Conservation (phyloP, 1,140 invertebrate genomes). For the Magallana gigas region DNA sequence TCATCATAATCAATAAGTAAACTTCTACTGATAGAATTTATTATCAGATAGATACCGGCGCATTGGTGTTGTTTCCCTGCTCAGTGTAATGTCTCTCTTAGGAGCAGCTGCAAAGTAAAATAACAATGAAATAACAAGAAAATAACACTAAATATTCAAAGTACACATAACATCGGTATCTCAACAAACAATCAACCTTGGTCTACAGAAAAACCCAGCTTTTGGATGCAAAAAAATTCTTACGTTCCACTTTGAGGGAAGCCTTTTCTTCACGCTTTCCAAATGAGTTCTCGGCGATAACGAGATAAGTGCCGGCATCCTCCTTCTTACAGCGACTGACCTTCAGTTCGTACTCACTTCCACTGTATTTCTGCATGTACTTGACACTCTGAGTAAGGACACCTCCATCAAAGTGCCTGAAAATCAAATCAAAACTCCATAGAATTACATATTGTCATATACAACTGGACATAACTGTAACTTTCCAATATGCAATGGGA, state of each 20-base stretch:
- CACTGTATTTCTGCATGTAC: conserved; percentile 98
- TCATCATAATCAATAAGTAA: too few species aligned
- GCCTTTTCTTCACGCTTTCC: conserved; percentile 97
- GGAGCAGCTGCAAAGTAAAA: conserved; percentile 61
- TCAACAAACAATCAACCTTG: too few species aligned
- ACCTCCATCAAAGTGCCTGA: conserved; percentile 71
- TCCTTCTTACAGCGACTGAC: conserved; percentile 97
- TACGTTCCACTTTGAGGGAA: conserved; percentile 97
- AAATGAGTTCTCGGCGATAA: conserved; percentile 98
- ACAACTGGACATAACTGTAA: background rate
- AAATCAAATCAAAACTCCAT: background rate
- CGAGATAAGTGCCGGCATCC: conserved; percentile 98
- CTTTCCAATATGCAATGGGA: too few species aligned
- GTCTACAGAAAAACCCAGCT: too few species aligned
- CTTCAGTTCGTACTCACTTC: conserved; percentile 97
- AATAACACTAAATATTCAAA: background rate
- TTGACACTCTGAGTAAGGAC: conserved; percentile 96
- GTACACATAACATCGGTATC: background rate
- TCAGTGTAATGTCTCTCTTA: conserved; percentile 50
- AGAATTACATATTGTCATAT: background rate
- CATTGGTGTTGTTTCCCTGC: conserved; percentile 68
- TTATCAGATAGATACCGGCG: conserved; percentile 63
- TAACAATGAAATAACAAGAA: background rate
- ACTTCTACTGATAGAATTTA: too few species aligned
- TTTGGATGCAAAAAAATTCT: conserved; percentile 43